Percentiles rank a stretch among this genome's conserved stretches.
These are phyloP conservation scores for Papilio elwesi DNA, from an alignment of 2,888 invertebrate genomes.

Conservation along the genomic window DNA sequence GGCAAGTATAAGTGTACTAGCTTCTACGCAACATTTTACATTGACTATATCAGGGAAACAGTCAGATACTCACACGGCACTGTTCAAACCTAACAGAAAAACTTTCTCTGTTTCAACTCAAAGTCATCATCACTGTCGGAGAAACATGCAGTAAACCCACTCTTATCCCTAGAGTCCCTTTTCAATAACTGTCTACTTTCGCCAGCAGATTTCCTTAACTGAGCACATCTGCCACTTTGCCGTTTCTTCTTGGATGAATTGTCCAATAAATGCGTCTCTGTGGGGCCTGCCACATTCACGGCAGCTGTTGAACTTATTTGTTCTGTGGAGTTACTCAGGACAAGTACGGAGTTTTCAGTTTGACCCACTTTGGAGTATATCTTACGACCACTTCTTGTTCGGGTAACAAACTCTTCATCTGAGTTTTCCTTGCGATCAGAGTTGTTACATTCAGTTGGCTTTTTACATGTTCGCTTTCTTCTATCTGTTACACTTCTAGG, in stretches of 20 bases:
- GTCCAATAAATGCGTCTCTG: constrained; percentile 8
- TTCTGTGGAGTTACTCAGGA: constrained; percentile 65
- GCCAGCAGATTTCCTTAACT: constrained; percentile 54
- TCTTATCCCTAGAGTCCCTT: constrained; percentile 67
- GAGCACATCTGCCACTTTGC: constrained; percentile 34
- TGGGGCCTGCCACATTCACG: constrained; percentile 63
- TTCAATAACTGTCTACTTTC: constrained; percentile 53
- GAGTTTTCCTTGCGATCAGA: constrained; percentile 68
- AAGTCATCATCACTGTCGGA: constrained; percentile 77
- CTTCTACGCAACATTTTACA: constrained; percentile 40
- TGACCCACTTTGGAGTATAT: constrained; percentile 57
- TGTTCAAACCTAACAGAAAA: constrained; percentile 58
- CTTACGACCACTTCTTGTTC: constrained; percentile 68
- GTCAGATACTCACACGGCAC: constrained; percentile 4
- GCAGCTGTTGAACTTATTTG: constrained; percentile 64
- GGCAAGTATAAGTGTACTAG: constrained; percentile 38
- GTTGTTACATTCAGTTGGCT: constrained; percentile 55
- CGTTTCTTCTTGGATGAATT: constrained; percentile 11
- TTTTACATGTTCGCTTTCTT: constrained; percentile 53
- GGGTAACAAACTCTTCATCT: constrained; percentile 56
- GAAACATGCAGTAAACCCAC: constrained; percentile 75
- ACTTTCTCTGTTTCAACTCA: constrained; percentile 67
- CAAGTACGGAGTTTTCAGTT: constrained; percentile 64
- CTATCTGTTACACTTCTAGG: constrained; percentile 45
- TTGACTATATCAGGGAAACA: constrained; percentile 9